Conservation (phyloP, 2,113 vertebrate species). For the Cephalopterus ornatus region DNA sequence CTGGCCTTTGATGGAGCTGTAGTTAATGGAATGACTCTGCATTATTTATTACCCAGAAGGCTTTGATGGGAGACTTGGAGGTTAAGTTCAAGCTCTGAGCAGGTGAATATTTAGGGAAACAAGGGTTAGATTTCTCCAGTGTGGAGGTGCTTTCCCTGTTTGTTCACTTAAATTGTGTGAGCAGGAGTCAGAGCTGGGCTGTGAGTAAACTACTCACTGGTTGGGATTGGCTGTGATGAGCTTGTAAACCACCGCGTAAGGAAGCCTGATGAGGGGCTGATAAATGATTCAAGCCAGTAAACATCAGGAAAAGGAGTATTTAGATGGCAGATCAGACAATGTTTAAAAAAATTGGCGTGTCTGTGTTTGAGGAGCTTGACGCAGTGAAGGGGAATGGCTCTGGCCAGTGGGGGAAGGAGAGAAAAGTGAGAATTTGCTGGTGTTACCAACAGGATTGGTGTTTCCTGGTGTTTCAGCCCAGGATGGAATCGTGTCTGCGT, state of each 20-base stretch:
- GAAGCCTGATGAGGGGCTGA: not conserved
- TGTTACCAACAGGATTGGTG: not conserved
- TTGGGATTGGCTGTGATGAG: not conserved
- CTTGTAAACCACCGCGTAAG: not conserved
- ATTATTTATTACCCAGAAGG: conserved; percentile 54
- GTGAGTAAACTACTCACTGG: not conserved
- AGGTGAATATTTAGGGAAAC: conserved; percentile 22
- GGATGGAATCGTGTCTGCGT: not conserved
- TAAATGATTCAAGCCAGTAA: not conserved
- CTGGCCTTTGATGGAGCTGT: conserved; percentile 47
- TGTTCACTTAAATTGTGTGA: not conserved
- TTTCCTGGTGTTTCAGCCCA: not conserved
- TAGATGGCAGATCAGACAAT: not conserved
- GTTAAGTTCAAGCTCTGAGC: conserved; percentile 5
- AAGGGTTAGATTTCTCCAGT: not conserved
- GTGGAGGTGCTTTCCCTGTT: not conserved
- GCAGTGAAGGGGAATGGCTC: not conserved
- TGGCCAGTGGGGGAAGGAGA: too few relatives aligned
- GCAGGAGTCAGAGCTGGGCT: not conserved
- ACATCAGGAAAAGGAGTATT: rapidly evolving
- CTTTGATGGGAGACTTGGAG: conserved; percentile 11
- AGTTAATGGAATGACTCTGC: conserved; percentile 47
- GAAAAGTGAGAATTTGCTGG: not conserved
- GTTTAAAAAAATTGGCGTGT: rapidly evolving
- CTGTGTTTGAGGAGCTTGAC: not conserved